Evolutionary conservation across 2,888 invertebrate genomes (phyloP).

Genomic region (Idaea aversata): DNA sequence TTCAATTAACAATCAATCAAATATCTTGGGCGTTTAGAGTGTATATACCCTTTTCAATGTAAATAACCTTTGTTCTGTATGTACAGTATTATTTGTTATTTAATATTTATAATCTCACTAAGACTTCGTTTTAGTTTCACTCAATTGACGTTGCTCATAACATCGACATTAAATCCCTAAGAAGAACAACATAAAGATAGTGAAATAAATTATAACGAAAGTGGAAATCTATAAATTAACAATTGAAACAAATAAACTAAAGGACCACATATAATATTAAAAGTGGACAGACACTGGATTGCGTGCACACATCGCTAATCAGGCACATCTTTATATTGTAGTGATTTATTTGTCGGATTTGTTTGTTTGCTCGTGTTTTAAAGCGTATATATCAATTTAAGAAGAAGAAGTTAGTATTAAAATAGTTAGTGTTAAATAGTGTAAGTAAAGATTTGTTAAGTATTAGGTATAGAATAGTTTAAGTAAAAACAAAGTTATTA

Average conservation of each 20-base stretch:
- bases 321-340: constrained; percentile 68
- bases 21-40: constrained; percentile 39
- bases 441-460: constrained; percentile 66
- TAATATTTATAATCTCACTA: constrained; percentile 24
- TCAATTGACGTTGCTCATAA: constrained; percentile 30
- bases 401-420: constrained; percentile 16
- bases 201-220: constrained; percentile 55
- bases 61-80: constrained; percentile 55
- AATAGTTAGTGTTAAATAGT: constrained; percentile 53
- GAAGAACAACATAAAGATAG: constrained; percentile 61
- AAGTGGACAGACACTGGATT: constrained; percentile 74
- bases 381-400: constrained; percentile 36
- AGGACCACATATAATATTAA: constrained; percentile 78
- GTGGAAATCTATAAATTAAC: constrained; percentile 61
- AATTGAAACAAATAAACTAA: constrained; percentile 58
- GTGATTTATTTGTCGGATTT: constrained; percentile 42
- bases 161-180: constrained; percentile 39
- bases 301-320: constrained; percentile 77
- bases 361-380: constrained; percentile 54
- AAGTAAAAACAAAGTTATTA: constrained; percentile 37
- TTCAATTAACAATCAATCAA: constrained; percentile 46
- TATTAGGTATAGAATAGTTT: constrained; percentile 54
- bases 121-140: constrained; percentile 6
- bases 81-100: constrained; percentile 45
- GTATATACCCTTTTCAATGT: constrained; percentile 38